These are phyloP conservation scores for Virgularia gustaviana DNA, from an alignment of 92 coral and sea anemone species.

Conservation along the genomic window DNA sequence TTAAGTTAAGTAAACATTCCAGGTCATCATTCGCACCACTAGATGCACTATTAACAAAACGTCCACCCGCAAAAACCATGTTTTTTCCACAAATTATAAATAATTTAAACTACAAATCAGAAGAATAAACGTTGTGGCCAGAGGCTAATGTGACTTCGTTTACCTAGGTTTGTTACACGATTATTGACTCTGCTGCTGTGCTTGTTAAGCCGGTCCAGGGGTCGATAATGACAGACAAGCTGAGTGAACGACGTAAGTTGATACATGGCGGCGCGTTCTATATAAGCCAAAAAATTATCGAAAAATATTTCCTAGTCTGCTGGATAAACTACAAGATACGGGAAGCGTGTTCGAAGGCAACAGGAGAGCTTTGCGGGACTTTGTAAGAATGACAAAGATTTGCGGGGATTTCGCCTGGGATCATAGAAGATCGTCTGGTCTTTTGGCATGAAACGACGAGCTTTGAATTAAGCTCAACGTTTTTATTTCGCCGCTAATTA, in stretches of 20 bases:
- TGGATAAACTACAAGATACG: conserved; percentile 24
- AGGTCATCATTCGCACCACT: neutral
- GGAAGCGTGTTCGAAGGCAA: neutral
- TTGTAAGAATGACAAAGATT: conserved; percentile 11
- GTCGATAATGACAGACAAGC: conserved; percentile 24
- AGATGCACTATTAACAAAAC: too few relatives aligned
- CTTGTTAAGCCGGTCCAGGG: neutral
- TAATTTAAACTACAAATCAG: conserved; percentile 18
- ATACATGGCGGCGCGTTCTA: conserved; percentile 11
- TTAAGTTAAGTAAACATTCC: conserved; percentile 17
- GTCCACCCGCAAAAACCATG: neutral
- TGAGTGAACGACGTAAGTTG: conserved; percentile 13
- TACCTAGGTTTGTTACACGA: neutral
- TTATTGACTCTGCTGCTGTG: neutral
- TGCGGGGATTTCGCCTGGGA: neutral
- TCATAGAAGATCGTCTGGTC: neutral
- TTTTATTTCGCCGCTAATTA: conserved; percentile 36
- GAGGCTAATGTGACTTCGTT: neutral
- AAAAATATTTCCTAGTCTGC: conserved; percentile 15
- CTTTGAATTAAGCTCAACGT: conserved; percentile 3
- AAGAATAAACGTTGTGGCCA: conserved; percentile 23
- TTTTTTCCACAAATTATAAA: conserved; percentile 3
- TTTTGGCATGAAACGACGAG: neutral
- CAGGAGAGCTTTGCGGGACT: too few relatives aligned
- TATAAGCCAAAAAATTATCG: conserved; percentile 14